phyloP scores from a whole-genome alignment of 1,140 invertebrate species.

The Drosophila sucinea region DNA sequence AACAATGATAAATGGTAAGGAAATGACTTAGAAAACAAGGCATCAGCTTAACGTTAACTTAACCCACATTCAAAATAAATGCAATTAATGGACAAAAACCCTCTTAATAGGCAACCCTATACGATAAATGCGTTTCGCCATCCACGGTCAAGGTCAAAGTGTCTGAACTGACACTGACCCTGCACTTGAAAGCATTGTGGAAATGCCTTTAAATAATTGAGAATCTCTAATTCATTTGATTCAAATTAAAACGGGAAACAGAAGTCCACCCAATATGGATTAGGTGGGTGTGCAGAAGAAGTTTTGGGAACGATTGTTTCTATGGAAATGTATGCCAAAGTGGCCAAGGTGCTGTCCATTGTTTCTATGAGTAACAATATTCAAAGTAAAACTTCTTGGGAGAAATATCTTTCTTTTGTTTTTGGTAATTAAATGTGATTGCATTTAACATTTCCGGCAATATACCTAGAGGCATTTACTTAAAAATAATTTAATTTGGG shows the following conservation, averaged over 20 bases:
- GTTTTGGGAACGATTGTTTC: not conserved
- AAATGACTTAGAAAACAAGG: not conserved
- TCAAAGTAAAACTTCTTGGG: not conserved
- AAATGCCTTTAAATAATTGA: constrained; percentile 1
- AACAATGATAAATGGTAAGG: not conserved
- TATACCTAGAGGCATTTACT: not conserved
- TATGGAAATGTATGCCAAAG: not conserved
- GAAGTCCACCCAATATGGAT: not conserved
- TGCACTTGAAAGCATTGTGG: constrained; percentile 5
- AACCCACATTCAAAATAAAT: not conserved
- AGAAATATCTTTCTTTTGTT: not conserved
- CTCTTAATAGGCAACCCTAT: not conserved
- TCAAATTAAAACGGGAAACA: not conserved
- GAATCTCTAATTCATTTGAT: not conserved
- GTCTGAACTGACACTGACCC: constrained; percentile 1
- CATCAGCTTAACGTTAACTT: not conserved
- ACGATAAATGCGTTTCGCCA: not conserved
- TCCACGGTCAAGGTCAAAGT: not conserved
- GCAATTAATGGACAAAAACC: not conserved
- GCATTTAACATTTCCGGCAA: not conserved
- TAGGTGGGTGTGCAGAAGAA: not conserved
- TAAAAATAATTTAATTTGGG: too few species aligned
- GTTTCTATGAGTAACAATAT: not conserved
- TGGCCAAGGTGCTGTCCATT: not conserved
- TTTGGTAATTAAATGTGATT: not conserved